These are phyloP conservation scores for Pediacus dermestoides DNA, from an alignment of 2,888 invertebrate species.

Conservation along the genomic window DNA sequence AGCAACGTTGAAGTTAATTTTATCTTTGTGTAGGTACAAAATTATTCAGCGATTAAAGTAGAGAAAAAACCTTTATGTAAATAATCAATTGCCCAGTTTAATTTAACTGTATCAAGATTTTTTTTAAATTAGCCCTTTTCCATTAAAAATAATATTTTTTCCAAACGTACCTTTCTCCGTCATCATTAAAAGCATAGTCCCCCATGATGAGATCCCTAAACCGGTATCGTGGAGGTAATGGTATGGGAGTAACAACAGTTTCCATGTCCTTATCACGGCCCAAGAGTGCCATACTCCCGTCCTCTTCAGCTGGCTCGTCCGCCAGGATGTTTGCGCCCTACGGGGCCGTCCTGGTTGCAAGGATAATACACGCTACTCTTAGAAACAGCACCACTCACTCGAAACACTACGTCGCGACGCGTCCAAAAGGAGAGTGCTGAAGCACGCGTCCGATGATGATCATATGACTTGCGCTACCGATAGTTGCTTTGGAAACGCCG, in stretches of 20 bases:
- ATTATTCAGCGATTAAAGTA: no score
- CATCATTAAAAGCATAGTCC: conserved; percentile 72
- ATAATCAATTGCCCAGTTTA: background rate
- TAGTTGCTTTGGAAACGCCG: conserved; percentile 20
- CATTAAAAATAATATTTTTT: conserved; percentile 1
- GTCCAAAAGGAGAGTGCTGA: conserved; percentile 22
- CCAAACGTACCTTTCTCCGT: conserved; percentile 68
- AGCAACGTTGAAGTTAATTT: no score
- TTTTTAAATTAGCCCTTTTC: background rate
- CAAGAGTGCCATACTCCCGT: conserved; percentile 43
- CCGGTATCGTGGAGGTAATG: conserved; percentile 67
- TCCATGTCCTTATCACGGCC: conserved; percentile 42
- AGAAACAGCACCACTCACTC: conserved; percentile 6
- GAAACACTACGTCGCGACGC: conserved; percentile 22
- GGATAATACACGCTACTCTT: conserved; percentile 10
- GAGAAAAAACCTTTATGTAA: no score
- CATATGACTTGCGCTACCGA: conserved; percentile 24
- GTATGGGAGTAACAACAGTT: conserved; percentile 43
- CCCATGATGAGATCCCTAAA: conserved; percentile 73
- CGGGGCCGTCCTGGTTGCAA: conserved; percentile 12
- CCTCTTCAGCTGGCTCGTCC: conserved; percentile 34
- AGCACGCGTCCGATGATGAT: conserved; percentile 22
- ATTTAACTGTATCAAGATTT: background rate
- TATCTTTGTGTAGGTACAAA: no score
- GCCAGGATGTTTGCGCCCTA: conserved; percentile 37